Evolutionary conservation across 2,113 vertebrate species (phyloP).

Genomic region (Macquaria australasica): DNA sequence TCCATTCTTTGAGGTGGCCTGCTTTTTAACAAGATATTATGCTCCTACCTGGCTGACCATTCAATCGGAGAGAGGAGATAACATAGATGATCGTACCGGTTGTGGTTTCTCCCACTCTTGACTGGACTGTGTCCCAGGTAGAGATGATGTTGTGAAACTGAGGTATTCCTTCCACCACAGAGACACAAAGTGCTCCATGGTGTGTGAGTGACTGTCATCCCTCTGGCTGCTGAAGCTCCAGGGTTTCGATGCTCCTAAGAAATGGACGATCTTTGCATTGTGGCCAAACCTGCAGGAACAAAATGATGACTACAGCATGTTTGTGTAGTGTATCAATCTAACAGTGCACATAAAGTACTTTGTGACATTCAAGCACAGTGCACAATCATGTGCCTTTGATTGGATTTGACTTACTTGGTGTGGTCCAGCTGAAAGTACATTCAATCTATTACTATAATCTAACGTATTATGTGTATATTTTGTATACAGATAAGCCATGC

Average conservation of each 20-base stretch:
- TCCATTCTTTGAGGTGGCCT: too few relatives aligned
- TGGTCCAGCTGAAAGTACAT: too few relatives aligned
- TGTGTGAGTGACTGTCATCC: slow-evolving; percentile 16
- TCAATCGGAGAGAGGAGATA: not conserved
- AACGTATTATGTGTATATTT: not conserved
- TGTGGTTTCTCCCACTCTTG: not conserved
- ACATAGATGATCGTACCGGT: slow-evolving; percentile 2
- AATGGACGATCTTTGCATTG: slow-evolving; percentile 90
- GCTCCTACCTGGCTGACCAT: not conserved
- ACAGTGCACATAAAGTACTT: too few relatives aligned
- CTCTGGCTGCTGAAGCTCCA: slow-evolving; percentile 84
- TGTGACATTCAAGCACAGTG: too few relatives aligned
- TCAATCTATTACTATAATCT: not conserved
- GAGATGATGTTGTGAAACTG: slow-evolving; percentile 60
- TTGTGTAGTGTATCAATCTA: not conserved
- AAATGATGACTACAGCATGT: not conserved
- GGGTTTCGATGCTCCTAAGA: slow-evolving; percentile 88
- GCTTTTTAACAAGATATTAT: too few relatives aligned
- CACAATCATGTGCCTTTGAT: too few relatives aligned
- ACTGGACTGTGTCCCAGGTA: slow-evolving; percentile 11
- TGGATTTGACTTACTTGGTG: too few relatives aligned
- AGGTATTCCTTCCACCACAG: slow-evolving; percentile 89
- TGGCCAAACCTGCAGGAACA: slow-evolving; percentile 86
- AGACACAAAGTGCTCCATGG: slow-evolving; percentile 77
- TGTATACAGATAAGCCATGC: not conserved